Percentiles rank a stretch among this genome's conserved stretches.
These are phyloP conservation scores for Tinamus major DNA, from an alignment of 2,797 vertebrate genomes.

Conservation along the genomic window DNA sequence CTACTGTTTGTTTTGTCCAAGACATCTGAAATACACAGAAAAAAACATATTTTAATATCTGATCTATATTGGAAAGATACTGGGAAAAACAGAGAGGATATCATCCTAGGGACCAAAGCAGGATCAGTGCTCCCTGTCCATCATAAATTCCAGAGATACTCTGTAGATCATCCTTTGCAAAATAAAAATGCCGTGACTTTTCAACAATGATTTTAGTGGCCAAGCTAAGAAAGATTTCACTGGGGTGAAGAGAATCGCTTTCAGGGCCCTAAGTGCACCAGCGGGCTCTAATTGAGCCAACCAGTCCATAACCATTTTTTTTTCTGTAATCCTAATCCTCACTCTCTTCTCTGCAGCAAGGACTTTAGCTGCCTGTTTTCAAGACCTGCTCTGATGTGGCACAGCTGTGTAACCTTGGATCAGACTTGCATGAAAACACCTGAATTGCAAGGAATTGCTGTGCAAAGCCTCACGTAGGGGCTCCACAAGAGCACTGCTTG, in stretches of 20 bases:
- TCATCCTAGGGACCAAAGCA: neutral
- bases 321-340: neutral
- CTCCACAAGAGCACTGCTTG: neutral
- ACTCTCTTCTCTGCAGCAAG: neutral
- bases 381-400: neutral
- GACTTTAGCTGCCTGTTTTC: neutral
- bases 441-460: neutral
- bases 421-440: neutral
- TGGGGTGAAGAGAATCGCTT: neutral
- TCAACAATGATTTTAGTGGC: neutral
- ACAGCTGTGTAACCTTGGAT: neutral
- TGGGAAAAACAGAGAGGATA: neutral
- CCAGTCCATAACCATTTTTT: neutral
- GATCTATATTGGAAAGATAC: neutral
- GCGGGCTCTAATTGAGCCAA: neutral
- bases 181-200: neutral
- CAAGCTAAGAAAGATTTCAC: neutral
- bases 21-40: conserved; percentile 78
- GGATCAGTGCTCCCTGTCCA: rapidly evolving
- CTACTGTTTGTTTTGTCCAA: conserved; percentile 68
- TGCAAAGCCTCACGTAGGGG: neutral
- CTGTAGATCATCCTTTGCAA: neutral
- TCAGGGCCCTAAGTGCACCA: neutral
- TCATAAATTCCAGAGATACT: neutral
- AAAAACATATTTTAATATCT: neutral